Percentiles rank a stretch among this genome's conserved stretches.
Evolutionary conservation across 1,140 invertebrate species (phyloP).

Genomic region (Bombus superbus): DNA sequence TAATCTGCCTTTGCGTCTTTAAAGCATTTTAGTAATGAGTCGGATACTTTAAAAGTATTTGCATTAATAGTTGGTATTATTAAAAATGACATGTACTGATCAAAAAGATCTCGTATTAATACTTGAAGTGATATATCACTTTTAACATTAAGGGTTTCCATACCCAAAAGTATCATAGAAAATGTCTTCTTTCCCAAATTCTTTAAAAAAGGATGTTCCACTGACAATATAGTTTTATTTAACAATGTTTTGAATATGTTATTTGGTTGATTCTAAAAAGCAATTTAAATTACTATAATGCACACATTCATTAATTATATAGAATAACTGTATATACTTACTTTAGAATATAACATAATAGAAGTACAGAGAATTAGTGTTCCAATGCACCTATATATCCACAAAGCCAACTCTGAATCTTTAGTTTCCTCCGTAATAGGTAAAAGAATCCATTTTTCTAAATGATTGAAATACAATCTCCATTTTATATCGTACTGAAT

Average conservation of each 20-base stretch:
- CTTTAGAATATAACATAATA: constrained; percentile 74
- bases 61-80: constrained; percentile 61
- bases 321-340: constrained; percentile 32
- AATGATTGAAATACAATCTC: constrained; percentile 73
- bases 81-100: constrained; percentile 77
- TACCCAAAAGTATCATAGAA: constrained; percentile 76
- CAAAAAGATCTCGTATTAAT: constrained; percentile 75
- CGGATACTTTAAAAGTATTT: constrained; percentile 69
- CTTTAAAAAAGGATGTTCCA: constrained; percentile 69
- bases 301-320: constrained; percentile 10
- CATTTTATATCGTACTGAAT: constrained; percentile 67
- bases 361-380: constrained; percentile 75
- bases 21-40: constrained; percentile 75
- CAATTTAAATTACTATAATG: constrained; percentile 23
- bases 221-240: constrained; percentile 71
- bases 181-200: constrained; percentile 76
- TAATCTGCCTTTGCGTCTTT: constrained; percentile 70
- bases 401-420: constrained; percentile 69
- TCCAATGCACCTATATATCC: constrained; percentile 78
- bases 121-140: constrained; percentile 74
- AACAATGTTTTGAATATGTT: constrained; percentile 74
- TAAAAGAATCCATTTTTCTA: constrained; percentile 78
- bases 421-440: constrained; percentile 76
- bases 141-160: constrained; percentile 74
- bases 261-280: constrained; percentile 74